Percentiles rank a stretch among this genome's conserved stretches.
phyloP scores from a whole-genome alignment of 2,113 vertebrate genomes.

The Pseudorasbora parva region DNA sequence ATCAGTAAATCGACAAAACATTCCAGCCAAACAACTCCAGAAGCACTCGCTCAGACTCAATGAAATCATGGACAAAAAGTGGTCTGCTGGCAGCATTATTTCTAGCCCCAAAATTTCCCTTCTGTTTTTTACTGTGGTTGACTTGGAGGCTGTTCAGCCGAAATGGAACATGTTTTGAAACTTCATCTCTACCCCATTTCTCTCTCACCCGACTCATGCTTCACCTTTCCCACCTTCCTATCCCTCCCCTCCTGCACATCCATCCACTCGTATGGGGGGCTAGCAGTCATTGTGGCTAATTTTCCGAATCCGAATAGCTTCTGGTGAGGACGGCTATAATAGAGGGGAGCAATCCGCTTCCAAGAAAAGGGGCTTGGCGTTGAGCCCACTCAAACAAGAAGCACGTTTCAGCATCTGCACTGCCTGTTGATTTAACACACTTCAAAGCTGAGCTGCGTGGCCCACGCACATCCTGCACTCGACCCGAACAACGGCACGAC shows the following conservation, averaged over 20 bases:
- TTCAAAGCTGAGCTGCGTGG: constrained; percentile 50
- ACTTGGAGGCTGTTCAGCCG: constrained; percentile 45
- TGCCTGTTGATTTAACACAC: constrained; percentile 46
- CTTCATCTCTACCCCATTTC: constrained; percentile 37
- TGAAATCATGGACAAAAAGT: constrained; percentile 36
- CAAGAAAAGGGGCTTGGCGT: constrained; percentile 54
- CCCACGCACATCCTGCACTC: constrained; percentile 18
- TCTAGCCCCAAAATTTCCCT: constrained; percentile 43
- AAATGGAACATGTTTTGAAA: constrained; percentile 62
- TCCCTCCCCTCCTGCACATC: constrained; percentile 41
- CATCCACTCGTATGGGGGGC: constrained; percentile 46
- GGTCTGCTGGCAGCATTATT: constrained; percentile 35
- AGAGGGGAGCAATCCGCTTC: constrained; percentile 41
- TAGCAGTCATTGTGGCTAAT: constrained; percentile 59
- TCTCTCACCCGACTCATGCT: constrained; percentile 19
- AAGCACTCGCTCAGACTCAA: constrained; percentile 20
- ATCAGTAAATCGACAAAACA: constrained; percentile 15
- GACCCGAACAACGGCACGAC: background rate
- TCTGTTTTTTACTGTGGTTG: constrained; percentile 52
- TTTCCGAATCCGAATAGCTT: constrained; percentile 56
- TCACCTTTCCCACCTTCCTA: constrained; percentile 30
- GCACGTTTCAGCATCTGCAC: constrained; percentile 34
- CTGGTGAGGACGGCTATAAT: constrained; percentile 44
- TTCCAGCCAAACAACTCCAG: constrained; percentile 26
- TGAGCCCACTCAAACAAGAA: constrained; percentile 52